A percentile compares a stretch with the other conserved stretches of the same genome.
Conservation (phyloP, 2,888 invertebrate species). For the Drosophila niveifrons region DNA sequence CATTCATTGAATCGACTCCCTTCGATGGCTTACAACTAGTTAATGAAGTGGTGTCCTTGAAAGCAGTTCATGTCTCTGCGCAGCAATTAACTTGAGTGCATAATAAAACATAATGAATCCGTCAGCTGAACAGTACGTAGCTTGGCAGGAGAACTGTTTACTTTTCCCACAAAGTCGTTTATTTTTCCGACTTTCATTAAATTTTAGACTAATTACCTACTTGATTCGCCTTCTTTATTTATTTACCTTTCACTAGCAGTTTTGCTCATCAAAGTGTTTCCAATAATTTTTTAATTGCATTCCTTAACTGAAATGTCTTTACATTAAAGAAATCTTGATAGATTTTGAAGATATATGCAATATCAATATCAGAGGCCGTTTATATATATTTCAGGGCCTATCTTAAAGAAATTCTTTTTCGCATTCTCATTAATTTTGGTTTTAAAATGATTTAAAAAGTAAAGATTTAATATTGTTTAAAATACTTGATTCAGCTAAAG, state of each 20-base stretch:
- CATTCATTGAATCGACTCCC: not conserved
- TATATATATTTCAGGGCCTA: too few species aligned
- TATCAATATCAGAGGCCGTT: too few species aligned
- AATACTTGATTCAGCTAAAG: too few species aligned
- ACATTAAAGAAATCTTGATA: not conserved
- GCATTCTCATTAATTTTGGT: too few species aligned
- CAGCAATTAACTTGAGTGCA: constrained; percentile 42
- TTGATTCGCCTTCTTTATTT: not conserved
- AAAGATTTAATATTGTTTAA: too few species aligned
- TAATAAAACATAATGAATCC: constrained; percentile 17
- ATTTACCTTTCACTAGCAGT: not conserved
- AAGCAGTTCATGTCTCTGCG: constrained; percentile 2
- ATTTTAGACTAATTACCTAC: not conserved
- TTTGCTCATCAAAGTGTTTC: constrained; percentile 3
- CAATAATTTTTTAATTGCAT: not conserved
- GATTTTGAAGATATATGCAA: too few species aligned
- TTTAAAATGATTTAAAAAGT: too few species aligned
- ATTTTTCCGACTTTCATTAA: not conserved
- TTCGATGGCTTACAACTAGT: constrained; percentile 9
- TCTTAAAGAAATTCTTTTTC: too few species aligned
- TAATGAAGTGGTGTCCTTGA: constrained; percentile 16
- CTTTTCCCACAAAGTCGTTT: not conserved
- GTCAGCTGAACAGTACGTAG: not conserved
- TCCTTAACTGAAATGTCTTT: too few species aligned
- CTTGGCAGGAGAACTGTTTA: not conserved